Base-by-base conservation (phyloP, 2,888 invertebrate genomes). In the Pterostichus niger region DNA sequence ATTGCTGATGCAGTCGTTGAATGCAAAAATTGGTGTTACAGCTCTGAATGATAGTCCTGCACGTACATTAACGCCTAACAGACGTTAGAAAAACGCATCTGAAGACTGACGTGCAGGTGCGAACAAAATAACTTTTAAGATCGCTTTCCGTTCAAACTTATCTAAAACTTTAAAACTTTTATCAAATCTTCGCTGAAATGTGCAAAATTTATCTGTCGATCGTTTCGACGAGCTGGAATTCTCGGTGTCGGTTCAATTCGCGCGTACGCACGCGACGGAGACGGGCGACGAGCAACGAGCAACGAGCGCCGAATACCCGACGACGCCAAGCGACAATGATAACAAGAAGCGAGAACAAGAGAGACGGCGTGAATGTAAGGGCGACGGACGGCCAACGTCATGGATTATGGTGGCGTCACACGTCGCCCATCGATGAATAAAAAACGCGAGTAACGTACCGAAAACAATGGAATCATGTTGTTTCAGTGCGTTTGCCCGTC, bases 91-190 rank as follows among this genome's bases (percentile, higher is more conserved):
- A 56, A 56, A 64, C 64, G 35, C 64, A 64, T 64, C 64, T 56
- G 33, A 6, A 33, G 33, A 64, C 64, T 35, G 56, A 56, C 56
- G 56, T 35, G 59, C 11, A 59, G 77, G 77, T 77, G 77, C 59
- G 40, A 77, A 56, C 56, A 77, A 77, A 54, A 59, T 59, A 77
- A 77, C 59, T 77, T 59, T 68, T 9, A 33, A 52, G 80, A 61
- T 68, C 52, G 52, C 68, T 68, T 80, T 52, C 52, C 68, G 49
- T 64, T 49, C 49, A 68, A 80, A 80, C 64, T 68, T 64, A 68
- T 64, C 64, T 49, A 80, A 46, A 31, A 80, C 49, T 80, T 80
- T 46, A 80, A 76, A 76, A 76, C 54, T 76, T 76, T 76, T 76
- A 76, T 52, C 76, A 76, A 80, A 80, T 68, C 68, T 68, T 68